A percentile compares a stretch with the other conserved stretches of the same genome.
These are phyloP conservation scores for Drosophila sturtevanti DNA, from an alignment of 1,140 invertebrate genomes.

Conservation along the genomic window DNA sequence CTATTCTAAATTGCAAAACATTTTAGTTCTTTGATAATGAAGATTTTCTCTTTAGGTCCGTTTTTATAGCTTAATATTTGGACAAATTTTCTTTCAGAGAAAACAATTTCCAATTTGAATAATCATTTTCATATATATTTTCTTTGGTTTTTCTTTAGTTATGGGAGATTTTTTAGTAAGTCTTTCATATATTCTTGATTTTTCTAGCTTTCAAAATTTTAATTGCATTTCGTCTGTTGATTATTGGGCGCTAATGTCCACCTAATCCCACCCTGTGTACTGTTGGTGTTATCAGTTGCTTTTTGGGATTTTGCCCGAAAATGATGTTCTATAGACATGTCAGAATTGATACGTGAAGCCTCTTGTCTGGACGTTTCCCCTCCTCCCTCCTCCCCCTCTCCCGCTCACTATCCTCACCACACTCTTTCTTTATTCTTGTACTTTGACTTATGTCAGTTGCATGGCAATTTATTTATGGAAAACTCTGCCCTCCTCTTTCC, in stretches of 20 bases:
- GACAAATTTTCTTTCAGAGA: no score
- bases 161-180: no score
- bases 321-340: constrained; percentile 5
- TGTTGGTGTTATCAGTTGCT: constrained; percentile 15
- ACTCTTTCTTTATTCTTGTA: neutral
- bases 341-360: neutral
- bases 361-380: neutral
- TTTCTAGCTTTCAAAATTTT: no score
- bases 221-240: no score
- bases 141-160: no score
- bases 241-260: neutral
- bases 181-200: no score
- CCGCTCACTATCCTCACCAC: neutral
- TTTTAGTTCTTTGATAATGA: no score
- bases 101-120: no score
- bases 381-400: neutral
- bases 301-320: constrained; percentile 1
- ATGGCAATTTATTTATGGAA: constrained; percentile 1
- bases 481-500: neutral
- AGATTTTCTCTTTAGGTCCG: no score
- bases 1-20: no score
- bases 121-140: no score
- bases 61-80: no score
- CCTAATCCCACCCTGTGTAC: neutral
- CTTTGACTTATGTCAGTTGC: constrained; percentile 4